Base-by-base conservation (phyloP, 1,140 invertebrate species). In the Procambarus virginalis region DNA sequence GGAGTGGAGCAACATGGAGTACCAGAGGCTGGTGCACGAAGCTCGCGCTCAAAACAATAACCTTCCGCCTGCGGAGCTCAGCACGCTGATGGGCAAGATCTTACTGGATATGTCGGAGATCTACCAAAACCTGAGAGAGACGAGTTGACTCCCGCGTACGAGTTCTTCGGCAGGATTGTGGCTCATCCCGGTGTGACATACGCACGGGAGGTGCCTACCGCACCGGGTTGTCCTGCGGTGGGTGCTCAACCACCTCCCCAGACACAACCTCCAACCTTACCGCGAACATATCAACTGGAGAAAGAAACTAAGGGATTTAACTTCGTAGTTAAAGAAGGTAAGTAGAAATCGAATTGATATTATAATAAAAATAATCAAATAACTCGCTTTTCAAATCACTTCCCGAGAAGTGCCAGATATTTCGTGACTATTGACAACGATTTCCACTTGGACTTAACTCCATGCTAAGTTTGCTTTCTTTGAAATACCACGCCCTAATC, bases 1-100 rank as follows among this genome's bases (percentile, higher is more conserved):
- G 12, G 48, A 5, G 17, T 85, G 83, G 70, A 34, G 20, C 10
- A n/a, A 51, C 9, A n/a, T n/a, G n/a, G 70, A 51, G 68, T 85
- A 76, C 83, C 20, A 20, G 22, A 12, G 68, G 49, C 14, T 87
- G 68, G 48, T 75, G 87, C 12, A 22, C 22, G 20, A 89, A 14
- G 87, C 80, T 49, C 49, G 5, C 12, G 49, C 49, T 45, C 48
- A 34, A 8, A 17, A 48, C 58, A 51, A n/a, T 80, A 58, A 49
- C 34, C 14, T 77, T 89, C 48, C 80, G 4, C n/a, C 45, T 10
- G 22, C 70, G 20, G 70, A 83, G 70, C 46, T 89, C 10, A 46
- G 14, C 22, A 46, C 20, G 8, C 68, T 84, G 2, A 4, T 84
- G 1, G 49, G 46, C 9, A 3, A 89, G 79, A 14, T 77, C n/a